Evolutionary conservation across 2,888 invertebrate genomes (phyloP), one percentile per base, ranked within the genome.

Genomic region (Athrips mouffetella): DNA sequence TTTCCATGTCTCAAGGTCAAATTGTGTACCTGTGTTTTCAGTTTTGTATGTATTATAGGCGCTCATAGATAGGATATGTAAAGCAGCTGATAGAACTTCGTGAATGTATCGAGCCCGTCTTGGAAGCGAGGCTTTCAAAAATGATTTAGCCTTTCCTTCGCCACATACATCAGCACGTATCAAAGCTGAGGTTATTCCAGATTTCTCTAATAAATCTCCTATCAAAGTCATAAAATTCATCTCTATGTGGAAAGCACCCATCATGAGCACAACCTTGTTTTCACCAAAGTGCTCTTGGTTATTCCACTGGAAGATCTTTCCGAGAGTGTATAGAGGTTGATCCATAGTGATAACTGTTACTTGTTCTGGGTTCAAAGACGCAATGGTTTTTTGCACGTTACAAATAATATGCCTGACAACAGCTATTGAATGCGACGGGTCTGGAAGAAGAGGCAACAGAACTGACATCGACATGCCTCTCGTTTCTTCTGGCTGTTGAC

Each of bases 291-390:
- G 20, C 27, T 46, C 46, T 11, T 23, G 46, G 18, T 35, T 35
- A 13, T 44, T 44, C 44, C 35, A 48, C 20, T 48, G 49, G 39
- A 49, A 40, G 39, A 49, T 30, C 45, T 49, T 49, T 49, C 49
- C 49, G 31, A 48, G 44, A 37, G 48, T 20, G 48, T 48, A 48
- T 44, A 48, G 30, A 44, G 48, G 48, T 44, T 48, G 49, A 40
- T 49, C 49, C 40, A 40, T 40, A 40, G 39, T 18, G 23, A 49
- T 45, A 15, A 49, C 49, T 45, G 49, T 15, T 49, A 40, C 31
- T 49, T 49, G 49, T 40, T 45, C 40, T 40, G 45, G 49, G 40
- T 49, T 49, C 25, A 49, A 33, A 49, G 40, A 45, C 31, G 39
- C 16, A 45, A 40, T 45, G 39, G 40, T 49, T 27, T 46, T 46